These are phyloP conservation scores for Molossus alvarezi DNA, from an alignment of 2,797 vertebrate genomes.

Conservation along the genomic window DNA sequence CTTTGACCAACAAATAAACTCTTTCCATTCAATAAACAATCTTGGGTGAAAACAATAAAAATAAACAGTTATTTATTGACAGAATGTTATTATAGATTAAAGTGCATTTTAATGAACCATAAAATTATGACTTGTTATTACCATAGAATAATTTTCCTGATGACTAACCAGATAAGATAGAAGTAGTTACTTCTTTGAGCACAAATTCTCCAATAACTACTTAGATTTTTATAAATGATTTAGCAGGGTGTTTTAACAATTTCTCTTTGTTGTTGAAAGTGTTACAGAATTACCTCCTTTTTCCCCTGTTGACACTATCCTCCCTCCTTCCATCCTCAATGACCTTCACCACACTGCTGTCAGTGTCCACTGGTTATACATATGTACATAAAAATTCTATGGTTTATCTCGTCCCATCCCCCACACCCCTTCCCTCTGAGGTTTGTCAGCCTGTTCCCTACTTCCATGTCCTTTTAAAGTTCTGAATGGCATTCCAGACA, in stretches of 20 bases:
- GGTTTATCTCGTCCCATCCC: too few relatives aligned
- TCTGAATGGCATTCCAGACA: background rate
- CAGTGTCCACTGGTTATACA: too few relatives aligned
- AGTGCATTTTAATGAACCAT: conserved; percentile 8
- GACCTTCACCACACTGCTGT: too few relatives aligned
- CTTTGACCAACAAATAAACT: conserved; percentile 9
- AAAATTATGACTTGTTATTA: conserved; percentile 44
- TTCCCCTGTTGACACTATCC: too few relatives aligned
- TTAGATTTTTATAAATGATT: background rate
- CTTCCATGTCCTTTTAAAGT: background rate
- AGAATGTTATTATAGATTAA: background rate
- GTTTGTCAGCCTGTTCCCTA: too few relatives aligned
- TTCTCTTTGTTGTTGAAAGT: too few relatives aligned
- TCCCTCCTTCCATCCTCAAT: too few relatives aligned
- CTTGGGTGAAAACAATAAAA: conserved; percentile 37
- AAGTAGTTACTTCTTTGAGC: background rate
- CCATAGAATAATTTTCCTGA: background rate
- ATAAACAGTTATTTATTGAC: conserved; percentile 33
- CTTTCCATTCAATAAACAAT: background rate
- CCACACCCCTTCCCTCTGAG: too few relatives aligned
- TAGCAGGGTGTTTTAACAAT: too few relatives aligned
- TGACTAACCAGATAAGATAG: background rate
- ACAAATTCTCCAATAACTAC: background rate
- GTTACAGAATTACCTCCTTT: too few relatives aligned
- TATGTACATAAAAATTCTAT: too few relatives aligned